A percentile compares a stretch with the other conserved stretches of the same genome.
These are phyloP conservation scores for Elgaria multicarinata DNA, from an alignment of 2,113 vertebrate species.

Conservation along the genomic window DNA sequence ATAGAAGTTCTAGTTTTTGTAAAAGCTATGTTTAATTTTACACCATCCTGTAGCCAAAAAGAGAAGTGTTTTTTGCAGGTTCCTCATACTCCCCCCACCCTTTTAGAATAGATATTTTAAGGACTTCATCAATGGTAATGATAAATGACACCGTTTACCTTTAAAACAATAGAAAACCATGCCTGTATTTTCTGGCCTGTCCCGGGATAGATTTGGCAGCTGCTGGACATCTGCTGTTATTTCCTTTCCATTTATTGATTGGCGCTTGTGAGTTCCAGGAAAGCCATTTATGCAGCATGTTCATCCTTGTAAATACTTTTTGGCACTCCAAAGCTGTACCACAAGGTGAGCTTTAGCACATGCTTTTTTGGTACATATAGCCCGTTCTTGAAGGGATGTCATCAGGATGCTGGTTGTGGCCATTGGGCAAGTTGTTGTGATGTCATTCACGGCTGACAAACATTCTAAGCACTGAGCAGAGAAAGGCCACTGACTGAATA, in stretches of 20 bases:
- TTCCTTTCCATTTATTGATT: neutral
- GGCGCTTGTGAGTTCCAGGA: neutral
- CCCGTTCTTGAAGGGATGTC: neutral
- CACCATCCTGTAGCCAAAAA: neutral
- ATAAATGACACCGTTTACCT: neutral
- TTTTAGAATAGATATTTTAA: neutral
- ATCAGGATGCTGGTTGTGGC: neutral
- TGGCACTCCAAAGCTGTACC: neutral
- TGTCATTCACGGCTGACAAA: neutral
- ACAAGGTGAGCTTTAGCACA: neutral
- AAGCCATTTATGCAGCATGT: neutral
- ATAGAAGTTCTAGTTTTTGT: neutral
- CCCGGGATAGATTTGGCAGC: neutral
- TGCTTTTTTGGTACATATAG: neutral
- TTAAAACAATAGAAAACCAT: neutral
- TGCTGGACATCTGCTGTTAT: neutral
- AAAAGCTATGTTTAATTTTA: neutral
- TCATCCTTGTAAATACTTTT: neutral
- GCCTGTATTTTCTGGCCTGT: neutral
- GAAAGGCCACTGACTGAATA: neutral
- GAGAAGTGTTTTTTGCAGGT: neutral
- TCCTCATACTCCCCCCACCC: neutral
- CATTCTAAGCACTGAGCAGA: neutral
- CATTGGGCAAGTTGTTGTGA: neutral
- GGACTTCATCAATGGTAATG: neutral